Evolutionary conservation across 2,888 invertebrate genomes (phyloP).

Genomic region (Nemotelus nigrinus): DNA sequence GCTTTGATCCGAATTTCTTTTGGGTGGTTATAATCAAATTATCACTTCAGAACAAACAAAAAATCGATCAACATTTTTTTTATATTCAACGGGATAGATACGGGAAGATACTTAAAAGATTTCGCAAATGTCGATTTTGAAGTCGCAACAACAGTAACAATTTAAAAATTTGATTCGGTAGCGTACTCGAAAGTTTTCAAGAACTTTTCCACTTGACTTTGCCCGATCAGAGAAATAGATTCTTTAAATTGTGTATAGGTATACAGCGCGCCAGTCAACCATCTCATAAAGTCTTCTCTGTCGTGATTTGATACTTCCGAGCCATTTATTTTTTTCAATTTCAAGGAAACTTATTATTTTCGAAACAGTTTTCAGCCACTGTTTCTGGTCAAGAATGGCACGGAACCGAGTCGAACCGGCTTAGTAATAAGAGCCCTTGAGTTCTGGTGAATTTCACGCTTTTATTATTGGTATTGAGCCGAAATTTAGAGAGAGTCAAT

Average conservation of each 20-base stretch:
- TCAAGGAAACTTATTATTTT: conserved; percentile 18
- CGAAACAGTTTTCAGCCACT: conserved; percentile 34
- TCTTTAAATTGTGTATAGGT: background rate
- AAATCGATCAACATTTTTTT: no score
- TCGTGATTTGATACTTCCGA: background rate
- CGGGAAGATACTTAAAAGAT: conserved; percentile 11
- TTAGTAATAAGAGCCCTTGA: background rate
- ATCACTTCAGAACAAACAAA: no score
- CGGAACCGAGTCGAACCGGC: no score
- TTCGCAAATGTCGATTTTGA: conserved; percentile 1
- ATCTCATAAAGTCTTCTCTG: background rate
- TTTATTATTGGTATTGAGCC: background rate
- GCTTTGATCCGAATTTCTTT: no score
- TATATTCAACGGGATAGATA: no score
- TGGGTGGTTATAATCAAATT: no score
- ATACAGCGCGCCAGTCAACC: conserved; percentile 9
- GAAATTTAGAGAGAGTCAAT: background rate
- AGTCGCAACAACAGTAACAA: conserved; percentile 36
- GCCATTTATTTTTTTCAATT: background rate
- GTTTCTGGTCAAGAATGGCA: background rate
- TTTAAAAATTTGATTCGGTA: conserved; percentile 37
- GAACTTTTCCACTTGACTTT: conserved; percentile 12
- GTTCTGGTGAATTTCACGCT: background rate
- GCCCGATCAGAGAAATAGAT: background rate
- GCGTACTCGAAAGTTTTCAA: conserved; percentile 28